Evolutionary conservation across 2,888 invertebrate genomes (phyloP), one percentile per base, ranked within the genome.

Genomic region (Atethmia centrago): DNA sequence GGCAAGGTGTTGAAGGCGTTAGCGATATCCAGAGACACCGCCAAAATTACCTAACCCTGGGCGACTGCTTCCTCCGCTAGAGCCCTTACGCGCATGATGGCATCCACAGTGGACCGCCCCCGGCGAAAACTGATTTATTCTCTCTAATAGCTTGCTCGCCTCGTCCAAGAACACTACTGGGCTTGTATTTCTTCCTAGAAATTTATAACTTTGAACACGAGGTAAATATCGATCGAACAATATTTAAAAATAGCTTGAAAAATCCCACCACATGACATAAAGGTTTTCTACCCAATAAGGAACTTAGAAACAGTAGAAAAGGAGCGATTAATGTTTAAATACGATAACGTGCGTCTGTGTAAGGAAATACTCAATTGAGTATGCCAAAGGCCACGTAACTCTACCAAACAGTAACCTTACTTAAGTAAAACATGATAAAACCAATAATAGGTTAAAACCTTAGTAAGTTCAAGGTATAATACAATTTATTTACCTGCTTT

Each of bases 361-460:
- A 59, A 45, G 10, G 14, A 40, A 36, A 14, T 25, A 31, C 28
- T 49, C 21, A 51, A 64, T 21, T 28, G 14, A 53, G 45, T 56
- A 40, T 21, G 36, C 9, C 25, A 45, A 68, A 36, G n/a, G 25
- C 21, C 21, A 56, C 1, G 8, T 16, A 16, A 4, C 16, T 51
- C 21, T 47, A 40, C 25, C 45, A 21, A 61, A 36, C 12, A 36
- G 45, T 49, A 42, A 66, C 47, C 64, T 76, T 65, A 65, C 36
- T 74, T n/a, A 49, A 21, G 12, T 28, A 31, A 67, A 51, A n/a
- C 14, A 53, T 47, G 49, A 71, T 71, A 71, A 72, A 45, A 51
- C 58, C 49, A 59, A 28, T 58, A 51, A 65, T 45, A 59, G 36
- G 42, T 58, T 58, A 64, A 58, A 42, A 14, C 12, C 21, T 31